Evolutionary conservation across 2,797 vertebrate genomes (phyloP), one percentile per base, ranked within the genome.

Genomic region (Moxostoma hubbsi): DNA sequence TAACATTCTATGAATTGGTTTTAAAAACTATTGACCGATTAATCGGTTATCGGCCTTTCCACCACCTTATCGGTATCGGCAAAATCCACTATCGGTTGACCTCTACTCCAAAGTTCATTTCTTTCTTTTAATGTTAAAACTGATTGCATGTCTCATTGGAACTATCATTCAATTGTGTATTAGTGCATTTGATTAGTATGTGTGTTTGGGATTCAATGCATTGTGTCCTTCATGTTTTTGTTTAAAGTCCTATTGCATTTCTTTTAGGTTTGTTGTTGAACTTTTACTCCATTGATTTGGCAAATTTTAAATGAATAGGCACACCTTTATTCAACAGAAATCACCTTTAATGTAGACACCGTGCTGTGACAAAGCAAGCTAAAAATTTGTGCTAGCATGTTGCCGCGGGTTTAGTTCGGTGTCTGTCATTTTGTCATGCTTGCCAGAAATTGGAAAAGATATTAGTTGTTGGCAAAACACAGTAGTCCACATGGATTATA

Each of bases 271-370:
- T 57, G 12, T 50, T 47, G 50, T 62, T 9, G 45, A 1, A 62
- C 7, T 57, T 54, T 68, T 68, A 43, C 11, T 7, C 1, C 16
- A 45, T 36, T 62, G 45, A 50, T 59, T 59, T 51, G 36, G 45
- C 4, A 0, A n/a, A 51, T 15, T 54, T 10, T 5, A 47, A 85
- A 82, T 86, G 90, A 88, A 85, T 87, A 88, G 89, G 80, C 90
- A 88, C 89, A 71, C 89, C 75, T 82, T 78, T 77, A 66, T 51
- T 55, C 43, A 55, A 49, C 63, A 24, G 8, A 72, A 58, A 16
- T 18, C 45, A 49, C 49, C 15, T 66, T 12, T 1, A 36, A 5
- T 0, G 36, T 36, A 36, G 36, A 36, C 36, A 36, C 36, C 36
- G 36, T 36, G 43, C 45, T 9, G 43, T 36, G 43, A 64, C 18